Base-by-base conservation (phyloP, 2,888 invertebrate species). In the Noctua pronuba region DNA sequence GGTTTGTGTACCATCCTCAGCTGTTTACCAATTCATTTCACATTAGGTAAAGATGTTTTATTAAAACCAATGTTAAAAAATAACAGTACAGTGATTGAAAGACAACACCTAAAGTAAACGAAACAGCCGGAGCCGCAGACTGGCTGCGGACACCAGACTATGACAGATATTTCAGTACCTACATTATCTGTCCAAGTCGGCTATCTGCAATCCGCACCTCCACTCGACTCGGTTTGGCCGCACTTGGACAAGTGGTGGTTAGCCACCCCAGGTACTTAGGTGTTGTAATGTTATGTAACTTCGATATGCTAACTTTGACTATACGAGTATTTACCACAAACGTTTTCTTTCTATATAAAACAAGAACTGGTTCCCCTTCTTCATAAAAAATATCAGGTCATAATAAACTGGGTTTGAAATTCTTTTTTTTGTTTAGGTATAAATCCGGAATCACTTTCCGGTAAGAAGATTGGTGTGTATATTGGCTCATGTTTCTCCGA, bases 401-500 rank as follows among this genome's bases (percentile, higher is more conserved):
- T 24, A 52, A 52, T 5, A 5, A 28, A 46, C 1, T 41, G 35
- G 5, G n/a, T 1, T 28, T 11, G 0, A 18, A 18, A 38, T 28
- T 10, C 10, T n/a, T 24, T 44, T 58, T 46, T 77, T 35, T 79
- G 83, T 88, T 7, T 85, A 97, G 97, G 97, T 89, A 92, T 95
- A 11, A 97, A 97, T 91, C 98, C 98, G 1, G 94, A 95, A 46
- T 95, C 92, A 16, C 87, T 95, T 0, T 90, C 88, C 55, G 98
- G 98, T 16, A 97, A 96, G 65, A 97, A 97, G 85, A 96, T 97
- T 0, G 97, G 93, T 0, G 95, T 95, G 3, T 95, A 91, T 77
- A 86, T 94, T 2, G 95, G 93, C 5, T 82, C 97, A 67, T 97
- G 97, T 86, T 97, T 97, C 66, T 97, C 97, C 1, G 98, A 98